phyloP scores from a whole-genome alignment of 2,113 vertebrate species.

The Lasiurus borealis region DNA sequence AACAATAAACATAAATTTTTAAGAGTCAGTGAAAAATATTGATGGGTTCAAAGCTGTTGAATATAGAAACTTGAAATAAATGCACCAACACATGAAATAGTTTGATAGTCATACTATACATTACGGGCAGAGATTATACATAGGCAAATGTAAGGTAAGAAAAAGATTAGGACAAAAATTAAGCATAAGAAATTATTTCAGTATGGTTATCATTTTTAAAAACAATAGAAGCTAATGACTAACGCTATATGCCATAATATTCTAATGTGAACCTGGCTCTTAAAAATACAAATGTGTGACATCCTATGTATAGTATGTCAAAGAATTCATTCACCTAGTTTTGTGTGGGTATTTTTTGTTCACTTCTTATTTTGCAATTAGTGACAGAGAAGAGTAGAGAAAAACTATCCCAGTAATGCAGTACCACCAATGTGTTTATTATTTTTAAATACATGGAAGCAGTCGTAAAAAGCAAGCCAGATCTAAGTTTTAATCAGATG shows the following conservation, averaged over 20 bases:
- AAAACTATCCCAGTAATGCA: not conserved
- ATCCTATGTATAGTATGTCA: not conserved
- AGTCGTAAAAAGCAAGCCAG: constrained; percentile 20
- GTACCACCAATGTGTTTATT: not conserved
- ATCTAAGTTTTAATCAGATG: not conserved
- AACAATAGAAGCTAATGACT: not conserved
- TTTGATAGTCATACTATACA: not conserved
- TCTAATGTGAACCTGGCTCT: constrained; percentile 25
- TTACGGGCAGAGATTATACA: not conserved
- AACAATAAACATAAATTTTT: constrained; percentile 33
- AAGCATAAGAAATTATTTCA: constrained; percentile 15
- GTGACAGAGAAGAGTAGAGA: not conserved
- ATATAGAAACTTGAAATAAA: constrained; percentile 67
- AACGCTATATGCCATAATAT: not conserved
- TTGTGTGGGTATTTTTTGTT: not conserved
- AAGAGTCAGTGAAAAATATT: constrained; percentile 21
- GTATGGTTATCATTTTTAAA: constrained; percentile 31
- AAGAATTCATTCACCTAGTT: not conserved
- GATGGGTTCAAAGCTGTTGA: constrained; percentile 51
- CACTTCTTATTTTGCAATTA: constrained; percentile 39
- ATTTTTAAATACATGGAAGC: constrained; percentile 23
- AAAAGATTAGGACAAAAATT: constrained; percentile 15
- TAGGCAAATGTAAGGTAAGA: not conserved
- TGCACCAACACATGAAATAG: not conserved
- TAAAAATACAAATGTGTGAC: constrained; percentile 25